Base-by-base conservation (phyloP, 2,888 invertebrate genomes). In the Drosophila neotestacea region DNA sequence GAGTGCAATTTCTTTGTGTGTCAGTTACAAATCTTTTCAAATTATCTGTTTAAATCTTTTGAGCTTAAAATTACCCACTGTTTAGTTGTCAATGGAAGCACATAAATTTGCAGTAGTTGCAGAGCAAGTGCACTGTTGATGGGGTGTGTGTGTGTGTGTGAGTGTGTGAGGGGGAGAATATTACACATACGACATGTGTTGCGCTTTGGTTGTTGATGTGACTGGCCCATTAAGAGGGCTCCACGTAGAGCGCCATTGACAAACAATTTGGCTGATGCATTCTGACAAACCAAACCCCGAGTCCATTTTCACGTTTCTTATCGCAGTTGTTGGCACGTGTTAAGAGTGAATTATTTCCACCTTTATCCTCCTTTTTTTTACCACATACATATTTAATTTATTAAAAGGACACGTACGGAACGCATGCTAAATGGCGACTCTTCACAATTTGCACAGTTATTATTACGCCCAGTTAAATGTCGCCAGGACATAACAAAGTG, bases 151-250 rank as follows among this genome's bases (percentile, higher is more conserved):
- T 50, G 6, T 22, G 22, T 22, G 13, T 5, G n/a, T 30, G 22
- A 11, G 50, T 22, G 22, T 9, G 22, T 38, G 13, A 11, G 32
- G 13, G 34, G 13, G 13, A 32, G 36, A 10, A 84, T 68, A 89
- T 88, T 64, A 70, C 86, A 83, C 86, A 89, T 85, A 77, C 86
- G 90, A 70, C 90, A 85, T 82, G 88, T 89, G 77, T 80, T 78
- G 73, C 48, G 70, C 78, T 44, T 65, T 64, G 44, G 32, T 34
- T 56, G 50, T 79, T 58, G 48, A 63, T 67, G 48, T 59, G 44
- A 30, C 55, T 58, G 56, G 52, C 27, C 82, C 86, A 70, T 85
- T 72, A 71, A 68, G 51, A 22, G 47, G 51, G 30, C 50, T 41
- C 22, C 62, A 62, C 59, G 62, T 76, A 60, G 61, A 56, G 58